Evolutionary conservation across 2,797 vertebrate genomes (phyloP).

Genomic region (Glossophaga mutica): DNA sequence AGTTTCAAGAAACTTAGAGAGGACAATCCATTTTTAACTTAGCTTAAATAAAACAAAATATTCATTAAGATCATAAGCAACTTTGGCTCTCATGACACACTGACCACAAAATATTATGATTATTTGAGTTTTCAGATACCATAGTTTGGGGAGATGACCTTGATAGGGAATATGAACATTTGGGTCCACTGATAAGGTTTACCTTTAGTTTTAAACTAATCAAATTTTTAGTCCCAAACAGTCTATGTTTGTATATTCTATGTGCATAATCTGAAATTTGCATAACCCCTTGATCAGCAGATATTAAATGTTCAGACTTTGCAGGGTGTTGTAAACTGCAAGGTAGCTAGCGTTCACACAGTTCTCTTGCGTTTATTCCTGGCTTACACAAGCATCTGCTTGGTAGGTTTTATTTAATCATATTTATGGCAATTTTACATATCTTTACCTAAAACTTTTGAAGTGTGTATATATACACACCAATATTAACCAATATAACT

Average conservation of each 20-base stretch:
- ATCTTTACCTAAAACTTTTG: neutral
- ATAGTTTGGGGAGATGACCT: neutral
- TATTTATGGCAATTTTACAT: neutral
- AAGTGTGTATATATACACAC: neutral
- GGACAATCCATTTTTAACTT: neutral
- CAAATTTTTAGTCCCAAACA: neutral
- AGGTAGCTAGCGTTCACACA: neutral
- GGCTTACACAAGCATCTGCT: neutral
- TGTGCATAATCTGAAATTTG: neutral
- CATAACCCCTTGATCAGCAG: neutral
- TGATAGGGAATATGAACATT: neutral
- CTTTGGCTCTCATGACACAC: neutral
- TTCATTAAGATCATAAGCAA: neutral
- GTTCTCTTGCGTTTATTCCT: neutral
- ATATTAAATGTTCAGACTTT: neutral
- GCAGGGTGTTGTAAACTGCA: neutral
- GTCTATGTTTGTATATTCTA: neutral
- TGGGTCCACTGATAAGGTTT: neutral
- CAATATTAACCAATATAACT: neutral
- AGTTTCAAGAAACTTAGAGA: neutral
- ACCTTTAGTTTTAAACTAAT: slow-evolving; percentile 3
- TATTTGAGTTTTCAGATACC: slow-evolving; percentile 1
- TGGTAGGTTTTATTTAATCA: neutral
- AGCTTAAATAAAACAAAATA: neutral
- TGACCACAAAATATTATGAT: neutral